Percentiles rank a stretch among this genome's conserved stretches.
Conservation (phyloP, 2,888 invertebrate species). For the Caenorhabditis becei region DNA sequence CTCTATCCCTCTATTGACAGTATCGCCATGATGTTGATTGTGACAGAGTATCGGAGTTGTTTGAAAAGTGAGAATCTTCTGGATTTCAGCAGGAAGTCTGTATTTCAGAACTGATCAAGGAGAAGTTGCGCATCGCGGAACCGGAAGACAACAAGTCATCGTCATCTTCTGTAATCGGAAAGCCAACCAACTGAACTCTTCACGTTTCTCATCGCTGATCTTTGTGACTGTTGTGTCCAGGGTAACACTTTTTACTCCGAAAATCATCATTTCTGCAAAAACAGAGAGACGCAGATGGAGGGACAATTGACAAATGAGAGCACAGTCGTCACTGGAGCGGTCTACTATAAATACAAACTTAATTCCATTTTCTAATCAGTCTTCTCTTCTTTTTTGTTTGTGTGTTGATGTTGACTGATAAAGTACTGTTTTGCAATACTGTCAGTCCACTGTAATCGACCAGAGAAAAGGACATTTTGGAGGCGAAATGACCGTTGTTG, state of each 20-base stretch:
- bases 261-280: neutral
- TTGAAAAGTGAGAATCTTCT: neutral
- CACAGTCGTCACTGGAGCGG: neutral
- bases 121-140: neutral
- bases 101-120: neutral
- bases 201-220: neutral
- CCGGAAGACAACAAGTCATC: too few species aligned
- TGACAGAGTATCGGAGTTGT: constrained; percentile 16
- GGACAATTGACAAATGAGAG: neutral
- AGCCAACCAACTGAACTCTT: too few species aligned
- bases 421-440: too few species aligned
- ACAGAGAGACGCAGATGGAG: neutral
- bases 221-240: neutral
- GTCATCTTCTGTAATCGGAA: too few species aligned
- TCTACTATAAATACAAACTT: neutral
- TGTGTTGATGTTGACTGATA: too few species aligned
- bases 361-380: neutral
- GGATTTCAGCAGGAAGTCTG: too few species aligned
- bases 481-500: neutral
- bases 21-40: constrained; percentile 27
- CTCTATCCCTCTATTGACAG: constrained; percentile 38
- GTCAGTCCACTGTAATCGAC: constrained; percentile 36
- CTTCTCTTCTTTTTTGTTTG: neutral
- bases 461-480: neutral
- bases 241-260: neutral